Conservation (phyloP, 2,113 vertebrate genomes). For the Saccopteryx leptura region DNA sequence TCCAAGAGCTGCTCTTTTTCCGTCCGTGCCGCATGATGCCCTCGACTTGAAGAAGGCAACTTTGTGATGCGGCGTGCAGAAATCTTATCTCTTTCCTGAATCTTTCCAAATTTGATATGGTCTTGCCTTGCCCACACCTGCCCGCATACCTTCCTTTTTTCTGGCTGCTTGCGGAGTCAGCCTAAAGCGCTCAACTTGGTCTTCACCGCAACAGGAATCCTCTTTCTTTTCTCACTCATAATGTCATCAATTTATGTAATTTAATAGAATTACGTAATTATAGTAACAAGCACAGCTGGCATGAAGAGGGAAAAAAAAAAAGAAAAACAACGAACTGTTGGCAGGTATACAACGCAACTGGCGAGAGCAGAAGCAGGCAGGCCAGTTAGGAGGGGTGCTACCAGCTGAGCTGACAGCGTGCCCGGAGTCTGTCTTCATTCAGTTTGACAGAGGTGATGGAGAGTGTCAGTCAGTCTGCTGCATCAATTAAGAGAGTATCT, state of each 20-base stretch:
- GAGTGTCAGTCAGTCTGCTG: not conserved
- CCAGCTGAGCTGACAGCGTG: not conserved
- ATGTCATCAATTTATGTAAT: slow-evolving; percentile 76
- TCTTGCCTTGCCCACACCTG: not conserved
- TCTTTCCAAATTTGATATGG: not conserved
- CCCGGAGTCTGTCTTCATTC: not conserved
- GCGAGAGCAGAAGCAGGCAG: not conserved
- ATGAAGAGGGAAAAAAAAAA: not conserved
- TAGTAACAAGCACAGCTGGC: slow-evolving; percentile 73
- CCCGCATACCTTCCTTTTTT: not conserved
- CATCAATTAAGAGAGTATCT: not conserved
- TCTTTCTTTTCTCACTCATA: slow-evolving; percentile 32
- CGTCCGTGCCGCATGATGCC: not conserved
- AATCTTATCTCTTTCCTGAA: not conserved
- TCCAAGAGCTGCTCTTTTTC: not conserved
- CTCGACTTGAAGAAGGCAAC: not conserved
- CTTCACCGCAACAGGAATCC: not conserved
- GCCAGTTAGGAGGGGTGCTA: not conserved
- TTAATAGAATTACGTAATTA: slow-evolving; percentile 77
- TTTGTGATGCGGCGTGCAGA: not conserved
- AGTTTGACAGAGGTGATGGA: not conserved
- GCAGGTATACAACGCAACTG: slow-evolving; percentile 54
- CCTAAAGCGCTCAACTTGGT: slow-evolving; percentile 44
- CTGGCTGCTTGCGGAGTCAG: not conserved
- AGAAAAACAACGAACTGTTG: not conserved